Percentiles rank a stretch among this genome's conserved stretches.
These are phyloP conservation scores for Macrocentrus cingulum DNA, from an alignment of 1,140 invertebrate genomes.

Conservation along the genomic window DNA sequence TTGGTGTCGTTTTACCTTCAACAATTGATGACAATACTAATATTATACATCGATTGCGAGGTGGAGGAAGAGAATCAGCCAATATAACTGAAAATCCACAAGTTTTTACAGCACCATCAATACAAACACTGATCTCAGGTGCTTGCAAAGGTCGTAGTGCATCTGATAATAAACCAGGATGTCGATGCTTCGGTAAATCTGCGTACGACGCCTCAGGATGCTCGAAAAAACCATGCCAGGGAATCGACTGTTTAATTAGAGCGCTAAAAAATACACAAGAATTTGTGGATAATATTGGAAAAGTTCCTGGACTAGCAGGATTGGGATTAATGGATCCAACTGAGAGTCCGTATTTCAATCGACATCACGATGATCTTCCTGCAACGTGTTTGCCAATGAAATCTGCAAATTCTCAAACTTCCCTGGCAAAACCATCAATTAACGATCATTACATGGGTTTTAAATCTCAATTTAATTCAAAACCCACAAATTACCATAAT, in stretches of 20 bases:
- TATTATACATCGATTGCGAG: neutral
- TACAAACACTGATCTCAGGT: neutral
- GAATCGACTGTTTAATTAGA: conserved; percentile 43
- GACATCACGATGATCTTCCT: conserved; percentile 3
- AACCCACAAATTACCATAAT: too few species aligned
- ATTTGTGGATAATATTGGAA: conserved; percentile 47
- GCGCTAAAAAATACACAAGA: conserved; percentile 45
- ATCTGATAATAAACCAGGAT: conserved; percentile 11
- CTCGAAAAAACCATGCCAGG: conserved; percentile 39
- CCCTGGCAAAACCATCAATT: neutral
- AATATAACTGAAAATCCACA: neutral
- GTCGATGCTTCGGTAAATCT: conserved; percentile 31
- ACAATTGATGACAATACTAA: too few species aligned
- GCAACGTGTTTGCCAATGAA: conserved; percentile 20
- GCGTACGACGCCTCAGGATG: conserved; percentile 21
- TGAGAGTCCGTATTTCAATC: conserved; percentile 49
- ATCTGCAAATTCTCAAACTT: neutral
- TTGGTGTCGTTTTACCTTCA: too few species aligned
- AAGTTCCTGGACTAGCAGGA: conserved; percentile 44
- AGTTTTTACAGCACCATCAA: neutral
- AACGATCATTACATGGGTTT: neutral
- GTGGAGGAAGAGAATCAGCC: neutral
- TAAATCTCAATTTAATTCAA: neutral
- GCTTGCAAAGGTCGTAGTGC: neutral
- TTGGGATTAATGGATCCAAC: conserved; percentile 46